Evolutionary conservation across 2,888 invertebrate species (phyloP), one percentile per base, ranked within the genome.

Genomic region (Cenopis cana): DNA sequence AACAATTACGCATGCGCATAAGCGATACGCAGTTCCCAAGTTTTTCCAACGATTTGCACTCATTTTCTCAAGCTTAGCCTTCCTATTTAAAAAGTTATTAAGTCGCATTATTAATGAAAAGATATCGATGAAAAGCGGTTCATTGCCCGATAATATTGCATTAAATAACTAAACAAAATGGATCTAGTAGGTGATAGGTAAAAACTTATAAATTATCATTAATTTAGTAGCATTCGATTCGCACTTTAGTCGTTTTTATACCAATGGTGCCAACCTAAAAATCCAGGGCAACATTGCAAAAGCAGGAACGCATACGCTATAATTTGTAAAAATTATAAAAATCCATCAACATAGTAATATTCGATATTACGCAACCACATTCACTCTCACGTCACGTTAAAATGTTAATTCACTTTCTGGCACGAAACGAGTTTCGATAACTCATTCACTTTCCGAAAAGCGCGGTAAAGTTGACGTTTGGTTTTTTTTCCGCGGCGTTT

Each of bases 341-440:
- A 84, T 80, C 82, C 83, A 84, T 85, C 79, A 78, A 81, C 79
- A 83, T 79, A 81, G 77, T 74, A 64, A 54, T 38, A 54, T 85
- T 82, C 78, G 77, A 76, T 76, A 76, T 93, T 92, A 89, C 86
- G 89, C 85, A 93, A 92, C 83, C 89, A 91, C 91, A 87, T 89
- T 89, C 91, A 92, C 93, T 90, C 88, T 87, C 89, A 86, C 87
- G 83, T 79, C 81, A 85, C 83, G 81, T 79, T 77, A 86, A 85
- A 84, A 87, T 86, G 82, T 86, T 84, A 88, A 90, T 91, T 91
- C 91, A 92, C 93, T 91, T 91, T 91, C 89, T 77, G 88, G 80
- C 85, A 87, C 85, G 76, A 88, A 89, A 90, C 90, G 76, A 76
- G 88, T 88, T 89, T 76, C 76, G 76, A 80, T 81, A 80, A 81